Base-by-base conservation (phyloP, 2,888 invertebrate genomes). In the Entomobrya proxima region DNA sequence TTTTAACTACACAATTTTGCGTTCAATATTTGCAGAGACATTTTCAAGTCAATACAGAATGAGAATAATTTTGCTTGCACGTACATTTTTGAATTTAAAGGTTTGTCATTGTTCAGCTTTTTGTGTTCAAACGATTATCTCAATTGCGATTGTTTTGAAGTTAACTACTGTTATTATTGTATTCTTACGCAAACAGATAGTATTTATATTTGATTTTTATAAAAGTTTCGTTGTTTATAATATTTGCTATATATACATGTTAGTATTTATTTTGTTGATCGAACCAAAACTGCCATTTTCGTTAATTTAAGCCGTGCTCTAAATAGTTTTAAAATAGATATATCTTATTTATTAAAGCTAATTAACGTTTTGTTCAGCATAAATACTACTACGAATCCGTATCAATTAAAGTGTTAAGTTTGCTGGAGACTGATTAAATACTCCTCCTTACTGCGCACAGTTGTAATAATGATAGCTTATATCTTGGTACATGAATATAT, bases 371-470 rank as follows among this genome's bases (percentile, higher is more conserved):
- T 52, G 52, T 35, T 61, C 21, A 69, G 21, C 15, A 15, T 21
- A 32, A 7, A 61, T n/a, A 7, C 15, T 69, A 44, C 24, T 55
- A 21, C 3, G 7, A 44, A 35, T 40, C 18, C 18, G 32, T 74
- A n/a, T 47, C 35, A 74, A 30, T 7, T 69, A 9, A 79, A 67
- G 35, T 67, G 21, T 67, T 47, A 50, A 27, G 72, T 84, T 84
- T 86, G 78, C 85, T 84, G 83, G 88, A 88, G 88, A 88, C 88
- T 88, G 88, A 88, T 88, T 86, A 85, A 83, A 86, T 88, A 87
- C 87, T 88, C 85, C 85, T 81, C 35, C 13, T 72, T 32, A 24
- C 55, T 24, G 76, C 76, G 40, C 76, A 58, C n/a, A 27, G 13
- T 47, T 37, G 37, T 37, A 55, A 32, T 76, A 9, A 24, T 13